Evolutionary conservation across 2,113 vertebrate species (phyloP), one percentile per base, ranked within the genome.

Genomic region (Zootoca vivipara): DNA sequence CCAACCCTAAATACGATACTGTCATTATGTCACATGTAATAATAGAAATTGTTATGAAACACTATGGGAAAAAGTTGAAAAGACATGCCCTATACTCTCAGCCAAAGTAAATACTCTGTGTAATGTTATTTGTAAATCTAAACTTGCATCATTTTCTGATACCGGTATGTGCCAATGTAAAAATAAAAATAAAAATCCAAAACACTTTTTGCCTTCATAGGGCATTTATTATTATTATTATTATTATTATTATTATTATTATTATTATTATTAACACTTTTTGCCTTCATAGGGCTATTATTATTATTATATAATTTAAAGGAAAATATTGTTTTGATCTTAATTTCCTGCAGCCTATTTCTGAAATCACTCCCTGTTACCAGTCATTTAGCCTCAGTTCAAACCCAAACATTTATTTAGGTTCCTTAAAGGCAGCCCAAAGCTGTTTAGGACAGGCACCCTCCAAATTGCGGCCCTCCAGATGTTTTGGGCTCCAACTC

Each of bases 391-490:
- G 75, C 35, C 78, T 33, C 73, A 12, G 22, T 30, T 58, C 82
- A 42, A 80, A 12, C 38, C 22, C 85, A 35, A 74, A 78, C 16
- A 33, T 20, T 75, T 42, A 42, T 16, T 20, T 18, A 52, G 82
- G n/a, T 33, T 22, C 88, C 70, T 64, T 38, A 40, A 5, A 26
- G 62, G 33, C 77, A 78, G 58, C 22, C 22, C 46, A 5, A 5
- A 86, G 16, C 70, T 84, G 42, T 52, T 82, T 82, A 8, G 89
- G 86, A 83, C n/a, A n/a, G n/a, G n/a, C n/a, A n/a, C n/a, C n/a
- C n/a, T n/a, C n/a, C n/a, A n/a, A n/a, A n/a, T n/a, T n/a, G n/a
- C n/a, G n/a, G n/a, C n/a, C n/a, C n/a, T n/a, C n/a, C n/a, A n/a
- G n/a, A n/a, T n/a, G n/a, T n/a, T n/a, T n/a, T n/a, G n/a, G n/a